A percentile compares a stretch with the other conserved stretches of the same genome.
Conservation (phyloP, 23 tunicate genomes). For the Styela clava region DNA sequence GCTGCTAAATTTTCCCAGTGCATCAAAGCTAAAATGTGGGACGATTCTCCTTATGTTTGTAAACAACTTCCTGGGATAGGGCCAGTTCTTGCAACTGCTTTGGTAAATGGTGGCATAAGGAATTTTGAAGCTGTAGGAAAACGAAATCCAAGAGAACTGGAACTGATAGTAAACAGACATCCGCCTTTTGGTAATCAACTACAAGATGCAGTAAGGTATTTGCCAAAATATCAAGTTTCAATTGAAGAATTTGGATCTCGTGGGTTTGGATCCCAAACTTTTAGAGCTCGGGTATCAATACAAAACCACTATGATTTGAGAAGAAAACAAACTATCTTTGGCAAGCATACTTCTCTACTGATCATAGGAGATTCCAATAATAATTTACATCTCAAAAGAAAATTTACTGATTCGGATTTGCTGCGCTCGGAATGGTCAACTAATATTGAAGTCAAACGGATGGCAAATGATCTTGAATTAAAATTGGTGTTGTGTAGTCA, state of each 20-base stretch:
- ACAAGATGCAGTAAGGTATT: constrained; percentile 28
- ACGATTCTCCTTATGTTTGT: constrained; percentile 57
- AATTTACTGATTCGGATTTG: background rate
- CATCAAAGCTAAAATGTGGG: constrained; percentile 75
- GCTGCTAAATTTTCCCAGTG: constrained; percentile 60
- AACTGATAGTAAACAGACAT: constrained; percentile 67
- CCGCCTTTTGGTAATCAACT: constrained; percentile 81
- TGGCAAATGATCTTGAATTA: background rate
- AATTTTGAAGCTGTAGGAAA: constrained; percentile 44
- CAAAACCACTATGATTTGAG: background rate
- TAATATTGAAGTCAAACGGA: background rate
- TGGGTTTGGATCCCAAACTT: background rate
- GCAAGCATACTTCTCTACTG: constrained; percentile 13
- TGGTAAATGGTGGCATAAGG: constrained; percentile 73
- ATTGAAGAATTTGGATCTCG: constrained; percentile 47
- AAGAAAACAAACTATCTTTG: constrained; percentile 5
- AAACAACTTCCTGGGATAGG: constrained; percentile 81
- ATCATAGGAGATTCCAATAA: constrained; percentile 9
- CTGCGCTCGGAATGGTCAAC: constrained; percentile 13
- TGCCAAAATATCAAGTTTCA: constrained; percentile 62
- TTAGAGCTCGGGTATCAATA: background rate
- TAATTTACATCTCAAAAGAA: background rate
- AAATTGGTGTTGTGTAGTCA: constrained; percentile 11
- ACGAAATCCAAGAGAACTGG: constrained; percentile 71
- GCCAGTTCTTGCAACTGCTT: constrained; percentile 42